Percentiles rank a stretch among this genome's conserved stretches.
Evolutionary conservation across 2,113 vertebrate species (phyloP).

Genomic region (Macroglossus sobrinus): DNA sequence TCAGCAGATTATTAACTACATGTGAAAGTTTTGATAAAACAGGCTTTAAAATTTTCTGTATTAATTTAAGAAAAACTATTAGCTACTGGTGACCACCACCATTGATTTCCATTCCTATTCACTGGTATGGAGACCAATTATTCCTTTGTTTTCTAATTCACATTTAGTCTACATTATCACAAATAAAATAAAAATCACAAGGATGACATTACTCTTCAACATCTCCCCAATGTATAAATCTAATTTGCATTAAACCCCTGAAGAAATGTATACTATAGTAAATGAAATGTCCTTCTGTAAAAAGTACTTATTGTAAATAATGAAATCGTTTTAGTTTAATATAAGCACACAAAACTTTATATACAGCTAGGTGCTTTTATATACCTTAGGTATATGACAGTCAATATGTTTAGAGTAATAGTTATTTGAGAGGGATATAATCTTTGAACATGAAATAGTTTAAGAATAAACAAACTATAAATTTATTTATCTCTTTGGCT

Average conservation of each 20-base stretch:
- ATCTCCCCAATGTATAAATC: slow-evolving; percentile 25
- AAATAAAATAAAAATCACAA: slow-evolving; percentile 51
- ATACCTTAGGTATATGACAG: background rate
- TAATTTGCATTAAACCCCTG: slow-evolving; percentile 26
- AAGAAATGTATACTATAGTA: slow-evolving; percentile 19
- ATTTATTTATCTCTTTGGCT: background rate
- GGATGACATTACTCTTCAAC: background rate
- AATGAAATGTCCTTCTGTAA: background rate
- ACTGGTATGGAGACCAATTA: background rate
- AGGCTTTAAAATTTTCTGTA: background rate
- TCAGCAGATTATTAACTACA: slow-evolving; percentile 8
- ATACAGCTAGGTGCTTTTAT: background rate
- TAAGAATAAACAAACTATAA: slow-evolving; percentile 8
- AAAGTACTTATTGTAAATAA: slow-evolving; percentile 20
- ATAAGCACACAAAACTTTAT: slow-evolving; percentile 1
- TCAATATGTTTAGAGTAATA: background rate
- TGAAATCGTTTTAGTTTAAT: slow-evolving; percentile 33
- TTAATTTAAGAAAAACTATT: slow-evolving; percentile 5
- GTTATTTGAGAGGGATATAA: background rate
- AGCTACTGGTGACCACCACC: background rate
- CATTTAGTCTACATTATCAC: background rate
- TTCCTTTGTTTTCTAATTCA: slow-evolving; percentile 31
- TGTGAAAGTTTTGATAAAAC: background rate
- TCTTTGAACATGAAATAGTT: slow-evolving; percentile 31
- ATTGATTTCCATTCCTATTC: slow-evolving; percentile 37